These are phyloP conservation scores for Linnaemya tessellans DNA, from an alignment of 2,888 invertebrate genomes.

Conservation along the genomic window DNA sequence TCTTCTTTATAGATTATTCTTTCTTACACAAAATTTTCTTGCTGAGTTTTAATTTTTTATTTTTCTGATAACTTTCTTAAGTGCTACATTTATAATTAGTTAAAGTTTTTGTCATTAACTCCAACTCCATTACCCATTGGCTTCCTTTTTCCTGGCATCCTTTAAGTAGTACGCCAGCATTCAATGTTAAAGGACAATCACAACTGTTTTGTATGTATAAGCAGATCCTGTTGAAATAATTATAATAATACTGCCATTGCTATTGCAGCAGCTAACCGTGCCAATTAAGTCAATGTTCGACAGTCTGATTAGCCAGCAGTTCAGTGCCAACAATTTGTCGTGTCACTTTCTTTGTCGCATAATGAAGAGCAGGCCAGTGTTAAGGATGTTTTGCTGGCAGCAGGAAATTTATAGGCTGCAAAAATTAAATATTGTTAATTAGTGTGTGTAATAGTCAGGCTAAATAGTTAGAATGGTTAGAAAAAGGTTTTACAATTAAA, in stretches of 20 bases:
- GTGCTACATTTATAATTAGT: slow-evolving; percentile 63
- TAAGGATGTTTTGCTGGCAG: neutral
- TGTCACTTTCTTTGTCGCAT: slow-evolving; percentile 15
- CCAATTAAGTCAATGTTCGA: slow-evolving; percentile 54
- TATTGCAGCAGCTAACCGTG: neutral
- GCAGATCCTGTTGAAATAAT: slow-evolving; percentile 65
- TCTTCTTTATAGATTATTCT: no score
- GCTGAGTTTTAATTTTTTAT: slow-evolving; percentile 40
- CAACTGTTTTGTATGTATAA: slow-evolving; percentile 70
- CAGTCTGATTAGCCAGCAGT: slow-evolving; percentile 5
- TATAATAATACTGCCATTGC: slow-evolving; percentile 9
- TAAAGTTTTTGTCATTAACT: slow-evolving; percentile 41
- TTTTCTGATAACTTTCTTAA: slow-evolving; percentile 28
- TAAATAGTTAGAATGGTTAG: no score
- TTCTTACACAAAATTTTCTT: slow-evolving; percentile 7
- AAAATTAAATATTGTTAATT: slow-evolving; percentile 28
- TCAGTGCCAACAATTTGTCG: slow-evolving; percentile 20
- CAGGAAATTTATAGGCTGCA: neutral
- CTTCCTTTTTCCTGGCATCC: neutral
- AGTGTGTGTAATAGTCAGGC: neutral
- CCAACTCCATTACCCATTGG: neutral
- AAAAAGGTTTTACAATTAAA: no score
- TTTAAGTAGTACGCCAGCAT: slow-evolving; percentile 43
- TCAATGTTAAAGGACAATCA: slow-evolving; percentile 55
- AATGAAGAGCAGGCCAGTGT: neutral